Conservation (phyloP, 1,140 invertebrate genomes). For the Aleiodes sp. region DNA sequence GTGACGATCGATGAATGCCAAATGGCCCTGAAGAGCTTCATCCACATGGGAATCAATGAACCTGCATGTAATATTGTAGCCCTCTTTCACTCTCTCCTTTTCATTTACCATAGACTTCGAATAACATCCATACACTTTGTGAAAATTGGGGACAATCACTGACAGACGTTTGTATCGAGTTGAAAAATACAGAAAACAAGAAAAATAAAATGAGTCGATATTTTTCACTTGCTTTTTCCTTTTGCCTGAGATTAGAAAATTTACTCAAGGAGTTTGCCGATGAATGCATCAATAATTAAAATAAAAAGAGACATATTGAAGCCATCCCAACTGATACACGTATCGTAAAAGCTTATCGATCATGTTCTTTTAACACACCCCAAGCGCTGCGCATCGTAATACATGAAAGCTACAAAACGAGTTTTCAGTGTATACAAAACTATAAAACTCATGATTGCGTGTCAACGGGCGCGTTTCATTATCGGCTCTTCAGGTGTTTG, state of each 20-base stretch:
- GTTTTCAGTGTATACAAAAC: constrained; percentile 22
- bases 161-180: not conserved
- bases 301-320: constrained; percentile 10
- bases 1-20: constrained; percentile 5
- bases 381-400: constrained; percentile 12
- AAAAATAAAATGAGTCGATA: no score
- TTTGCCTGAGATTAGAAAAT: no score
- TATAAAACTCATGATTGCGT: constrained; percentile 4
- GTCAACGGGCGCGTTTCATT: constrained; percentile 24
- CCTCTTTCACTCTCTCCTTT: not conserved
- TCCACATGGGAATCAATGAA: not conserved
- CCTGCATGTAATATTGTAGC: not conserved
- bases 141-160: not conserved
- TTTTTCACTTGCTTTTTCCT: no score
- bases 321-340: not conserved
- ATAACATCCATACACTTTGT: not conserved
- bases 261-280: no score
- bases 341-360: constrained; percentile 28
- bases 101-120: no score
- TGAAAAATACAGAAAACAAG: no score
- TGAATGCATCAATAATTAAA: no score
- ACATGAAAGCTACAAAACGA: constrained; percentile 14
- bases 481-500: constrained; percentile 28
- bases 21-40: constrained; percentile 14
- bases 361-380: constrained; percentile 6